Evolutionary conservation across 2,113 vertebrate species (phyloP), one percentile per base, ranked within the genome.

Genomic region (Halichoeres trimaculatus): DNA sequence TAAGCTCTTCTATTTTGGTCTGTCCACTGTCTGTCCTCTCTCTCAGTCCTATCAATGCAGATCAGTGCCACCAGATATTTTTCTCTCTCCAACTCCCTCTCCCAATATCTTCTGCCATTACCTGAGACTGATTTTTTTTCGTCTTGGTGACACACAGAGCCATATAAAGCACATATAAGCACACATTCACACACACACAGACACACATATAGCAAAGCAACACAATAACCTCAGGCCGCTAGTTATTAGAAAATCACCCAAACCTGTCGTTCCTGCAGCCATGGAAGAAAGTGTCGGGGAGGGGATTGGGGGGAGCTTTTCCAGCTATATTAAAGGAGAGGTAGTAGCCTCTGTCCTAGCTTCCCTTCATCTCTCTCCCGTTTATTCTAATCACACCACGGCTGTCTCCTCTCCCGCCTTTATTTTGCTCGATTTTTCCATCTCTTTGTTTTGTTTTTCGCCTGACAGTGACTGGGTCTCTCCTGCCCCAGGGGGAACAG

Each of bases 181-280:
- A 74, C 76, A 85, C 61, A 76, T 79, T 84, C 82, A 85, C 64
- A 45, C 30, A 30, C 30, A 71, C 83, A 74, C 76, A 85, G 63
- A 76, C 81, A 85, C 81, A 86, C 64, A 43, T 10, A 36, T 7
- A 36, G 72, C 60, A 58, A 60, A 67, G 70, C 71, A 86, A 88
- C 82, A 90, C 86, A 93, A 92, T 96, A 93, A 95, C 95, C 92
- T 78, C 85, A 83, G 94, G 93, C 92, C 74, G 81, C 52, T 89
- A 88, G 93, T 95, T 96, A 96, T 96, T 95, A 95, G 95, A 96
- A 96, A 95, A 95, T 95, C 94, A 95, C 80, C 86, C 90, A 89
- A 92, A 91, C 88, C 91, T 86, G 83, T 87, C 81, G 81, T 90
- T 76, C 87, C 83, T 78, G 83, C 90, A 90, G 87, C 85, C 85